These are phyloP conservation scores for Pyrocephalus nanus DNA, from an alignment of 2,797 vertebrate species.

Conservation along the genomic window DNA sequence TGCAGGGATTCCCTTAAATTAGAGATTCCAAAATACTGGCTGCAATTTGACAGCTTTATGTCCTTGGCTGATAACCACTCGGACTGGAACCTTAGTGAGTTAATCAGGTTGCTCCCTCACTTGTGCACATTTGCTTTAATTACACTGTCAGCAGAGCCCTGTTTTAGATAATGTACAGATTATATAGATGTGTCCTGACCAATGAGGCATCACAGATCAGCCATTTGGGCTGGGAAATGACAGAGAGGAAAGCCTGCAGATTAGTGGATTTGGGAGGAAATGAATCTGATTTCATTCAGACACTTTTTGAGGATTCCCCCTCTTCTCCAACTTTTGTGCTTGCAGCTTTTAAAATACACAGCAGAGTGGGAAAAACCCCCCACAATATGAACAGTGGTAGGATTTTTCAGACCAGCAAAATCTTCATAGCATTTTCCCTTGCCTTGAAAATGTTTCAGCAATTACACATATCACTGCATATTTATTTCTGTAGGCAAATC, in stretches of 20 bases:
- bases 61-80: background rate
- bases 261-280: background rate
- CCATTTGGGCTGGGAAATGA: background rate
- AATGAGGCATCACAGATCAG: background rate
- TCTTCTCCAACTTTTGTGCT: background rate
- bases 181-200: background rate
- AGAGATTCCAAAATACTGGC: background rate
- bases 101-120: background rate
- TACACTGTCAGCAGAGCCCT: background rate
- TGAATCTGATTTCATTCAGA: background rate
- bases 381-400: background rate
- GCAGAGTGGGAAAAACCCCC: background rate
- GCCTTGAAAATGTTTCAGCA: constrained; percentile 25
- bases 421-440: background rate
- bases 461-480: constrained; percentile 3
- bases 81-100: background rate
- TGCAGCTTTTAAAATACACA: background rate
- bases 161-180: background rate
- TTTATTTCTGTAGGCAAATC: constrained; percentile 48
- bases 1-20: constrained; percentile 27
- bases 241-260: background rate
- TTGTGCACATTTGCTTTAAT: constrained; percentile 27
- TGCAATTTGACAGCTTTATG: background rate
- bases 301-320: background rate
- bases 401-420: background rate